Conservation (phyloP, 2,113 vertebrate genomes). For the Ranitomeya variabilis region DNA sequence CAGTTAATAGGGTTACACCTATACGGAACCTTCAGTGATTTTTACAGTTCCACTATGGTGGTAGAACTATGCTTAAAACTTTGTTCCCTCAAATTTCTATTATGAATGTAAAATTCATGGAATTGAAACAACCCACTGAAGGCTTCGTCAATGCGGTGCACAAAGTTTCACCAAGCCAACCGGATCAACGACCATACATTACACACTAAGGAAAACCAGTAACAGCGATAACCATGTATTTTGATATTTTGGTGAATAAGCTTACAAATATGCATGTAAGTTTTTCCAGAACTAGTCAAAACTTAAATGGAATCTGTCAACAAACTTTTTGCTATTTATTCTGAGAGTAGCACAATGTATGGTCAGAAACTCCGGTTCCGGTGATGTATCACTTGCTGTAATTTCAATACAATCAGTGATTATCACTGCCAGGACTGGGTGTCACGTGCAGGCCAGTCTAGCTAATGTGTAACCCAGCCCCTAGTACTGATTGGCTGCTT, state of each 20-base stretch:
- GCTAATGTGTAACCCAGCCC: too few species aligned
- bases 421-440: too few species aligned
- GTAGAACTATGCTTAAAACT: background rate
- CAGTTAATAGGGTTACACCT: background rate
- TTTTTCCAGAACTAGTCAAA: background rate
- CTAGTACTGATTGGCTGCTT: too few species aligned
- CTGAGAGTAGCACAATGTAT: too few species aligned
- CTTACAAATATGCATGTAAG: background rate
- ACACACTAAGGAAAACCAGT: conserved; percentile 9
- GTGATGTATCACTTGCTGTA: too few species aligned
- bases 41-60: background rate
- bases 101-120: conserved; percentile 12
- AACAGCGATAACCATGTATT: conserved; percentile 10
- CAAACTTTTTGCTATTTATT: too few species aligned
- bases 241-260: background rate
- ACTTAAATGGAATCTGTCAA: background rate
- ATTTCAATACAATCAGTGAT: too few species aligned
- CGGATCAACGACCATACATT: background rate
- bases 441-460: too few species aligned
- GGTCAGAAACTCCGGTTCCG: too few species aligned
- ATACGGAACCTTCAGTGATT: background rate
- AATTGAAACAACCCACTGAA: background rate
- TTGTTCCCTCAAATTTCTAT: conserved; percentile 27
- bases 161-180: background rate
- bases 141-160: background rate